Evolutionary conservation across 2,113 vertebrate species (phyloP).

Genomic region (Micronycteris hirsuta): DNA sequence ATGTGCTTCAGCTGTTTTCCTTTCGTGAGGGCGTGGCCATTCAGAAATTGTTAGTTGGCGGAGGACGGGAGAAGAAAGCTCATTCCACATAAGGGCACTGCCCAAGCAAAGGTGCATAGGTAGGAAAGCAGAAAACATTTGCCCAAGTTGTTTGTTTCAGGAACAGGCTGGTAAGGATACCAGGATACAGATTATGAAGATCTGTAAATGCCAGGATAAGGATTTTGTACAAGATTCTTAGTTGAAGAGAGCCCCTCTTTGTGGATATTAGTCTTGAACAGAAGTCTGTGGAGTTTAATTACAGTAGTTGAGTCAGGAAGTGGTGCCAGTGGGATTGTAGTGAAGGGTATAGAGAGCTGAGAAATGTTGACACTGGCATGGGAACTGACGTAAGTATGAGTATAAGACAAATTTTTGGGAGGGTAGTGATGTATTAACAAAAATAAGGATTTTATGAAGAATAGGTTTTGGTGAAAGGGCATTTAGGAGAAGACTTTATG

Average conservation of each 20-base stretch:
- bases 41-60: background rate
- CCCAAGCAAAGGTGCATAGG: background rate
- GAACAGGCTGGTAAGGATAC: background rate
- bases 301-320: background rate
- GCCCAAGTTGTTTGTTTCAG: background rate
- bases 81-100: background rate
- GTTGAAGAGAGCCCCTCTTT: background rate
- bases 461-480: background rate
- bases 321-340: background rate
- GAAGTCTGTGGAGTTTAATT: background rate
- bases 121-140: background rate
- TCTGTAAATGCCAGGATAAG: background rate
- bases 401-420: background rate
- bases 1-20: background rate
- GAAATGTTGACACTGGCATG: background rate
- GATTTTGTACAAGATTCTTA: background rate
- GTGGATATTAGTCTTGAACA: background rate
- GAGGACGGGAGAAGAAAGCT: background rate
- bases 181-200: background rate
- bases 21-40: background rate
- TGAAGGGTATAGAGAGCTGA: background rate
- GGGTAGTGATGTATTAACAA: background rate
- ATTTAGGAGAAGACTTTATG: background rate
- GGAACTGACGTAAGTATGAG: background rate
- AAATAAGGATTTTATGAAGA: background rate